A percentile compares a stretch with the other conserved stretches of the same genome.
Conservation (phyloP, 2,888 invertebrate species). For the Coleophora flavipennella region DNA sequence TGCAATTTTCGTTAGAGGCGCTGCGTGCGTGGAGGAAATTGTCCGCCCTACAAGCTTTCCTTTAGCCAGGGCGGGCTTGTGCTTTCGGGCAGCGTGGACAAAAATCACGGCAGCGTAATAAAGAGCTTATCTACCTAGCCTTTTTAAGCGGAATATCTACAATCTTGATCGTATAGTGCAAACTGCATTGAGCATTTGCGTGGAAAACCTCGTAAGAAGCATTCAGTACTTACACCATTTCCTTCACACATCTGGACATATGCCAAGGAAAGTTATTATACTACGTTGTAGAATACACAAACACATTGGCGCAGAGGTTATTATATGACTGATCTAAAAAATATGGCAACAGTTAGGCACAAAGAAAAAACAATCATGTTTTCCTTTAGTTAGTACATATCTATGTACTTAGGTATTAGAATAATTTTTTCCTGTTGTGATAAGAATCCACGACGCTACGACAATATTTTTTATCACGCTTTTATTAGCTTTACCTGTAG, state of each 20-base stretch:
- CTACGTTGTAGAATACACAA: slow-evolving; percentile 24
- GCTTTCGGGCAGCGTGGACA: slow-evolving; percentile 50
- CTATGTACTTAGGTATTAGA: no score
- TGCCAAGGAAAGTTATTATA: slow-evolving; percentile 39
- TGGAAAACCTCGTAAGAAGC: slow-evolving; percentile 5
- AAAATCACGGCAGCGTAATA: slow-evolving; percentile 32
- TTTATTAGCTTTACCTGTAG: no score
- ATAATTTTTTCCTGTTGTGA: neutral
- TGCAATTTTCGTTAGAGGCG: slow-evolving; percentile 42
- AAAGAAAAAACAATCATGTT: no score
- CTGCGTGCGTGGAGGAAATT: slow-evolving; percentile 50
- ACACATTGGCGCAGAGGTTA: slow-evolving; percentile 20
- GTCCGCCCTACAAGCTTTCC: slow-evolving; percentile 69
- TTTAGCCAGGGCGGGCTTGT: slow-evolving; percentile 67
- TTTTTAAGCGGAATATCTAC: no score
- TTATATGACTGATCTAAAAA: slow-evolving; percentile 1
- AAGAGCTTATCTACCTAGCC: slow-evolving; percentile 31
- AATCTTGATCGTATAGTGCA: no score
- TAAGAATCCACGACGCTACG: neutral
- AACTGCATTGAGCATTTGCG: slow-evolving; percentile 3
- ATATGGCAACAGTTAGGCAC: neutral
- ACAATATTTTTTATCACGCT: no score
- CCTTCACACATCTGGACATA: slow-evolving; percentile 23
- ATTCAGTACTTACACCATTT: slow-evolving; percentile 6
- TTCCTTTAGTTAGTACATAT: no score